A percentile compares a stretch with the other conserved stretches of the same genome.
Conservation (phyloP, 2,888 invertebrate species). For the Platynereis dumerilii region DNA sequence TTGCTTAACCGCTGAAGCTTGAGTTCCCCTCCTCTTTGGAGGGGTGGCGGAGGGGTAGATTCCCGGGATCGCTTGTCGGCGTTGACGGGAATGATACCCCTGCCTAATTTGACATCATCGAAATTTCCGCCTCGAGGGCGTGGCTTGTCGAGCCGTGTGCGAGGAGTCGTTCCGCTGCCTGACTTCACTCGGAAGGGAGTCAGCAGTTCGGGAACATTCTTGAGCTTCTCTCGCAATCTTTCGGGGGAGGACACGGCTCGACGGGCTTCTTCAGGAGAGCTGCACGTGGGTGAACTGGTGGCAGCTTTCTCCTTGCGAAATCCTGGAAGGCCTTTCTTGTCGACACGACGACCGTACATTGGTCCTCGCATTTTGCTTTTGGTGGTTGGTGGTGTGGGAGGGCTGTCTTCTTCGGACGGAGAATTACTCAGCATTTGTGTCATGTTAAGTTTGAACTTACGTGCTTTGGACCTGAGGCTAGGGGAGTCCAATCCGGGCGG, state of each 20-base stretch:
- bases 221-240: not conserved
- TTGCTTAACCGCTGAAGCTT: too few relatives aligned
- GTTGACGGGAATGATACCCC: too few relatives aligned
- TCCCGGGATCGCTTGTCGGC: too few relatives aligned
- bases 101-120: too few relatives aligned
- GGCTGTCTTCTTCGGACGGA: not conserved
- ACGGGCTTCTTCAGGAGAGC: not conserved
- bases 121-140: too few relatives aligned
- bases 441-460: conserved; percentile 20
- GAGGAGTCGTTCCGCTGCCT: too few relatives aligned
- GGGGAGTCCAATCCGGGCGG: not conserved
- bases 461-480: conserved; percentile 14
- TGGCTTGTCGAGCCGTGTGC: too few relatives aligned
- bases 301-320: not conserved
- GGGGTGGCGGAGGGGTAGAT: too few relatives aligned
- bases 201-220: too few relatives aligned
- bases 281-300: not conserved
- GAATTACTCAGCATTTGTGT: conserved; percentile 19
- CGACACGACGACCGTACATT: not conserved
- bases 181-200: too few relatives aligned
- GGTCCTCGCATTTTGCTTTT: conserved; percentile 1
- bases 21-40: too few relatives aligned
- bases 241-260: conserved; percentile 2
- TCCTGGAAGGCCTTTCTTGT: not conserved
- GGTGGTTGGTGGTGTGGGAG: not conserved